Evolutionary conservation across 2,113 vertebrate species (phyloP).

Genomic region (Ochotona princeps): DNA sequence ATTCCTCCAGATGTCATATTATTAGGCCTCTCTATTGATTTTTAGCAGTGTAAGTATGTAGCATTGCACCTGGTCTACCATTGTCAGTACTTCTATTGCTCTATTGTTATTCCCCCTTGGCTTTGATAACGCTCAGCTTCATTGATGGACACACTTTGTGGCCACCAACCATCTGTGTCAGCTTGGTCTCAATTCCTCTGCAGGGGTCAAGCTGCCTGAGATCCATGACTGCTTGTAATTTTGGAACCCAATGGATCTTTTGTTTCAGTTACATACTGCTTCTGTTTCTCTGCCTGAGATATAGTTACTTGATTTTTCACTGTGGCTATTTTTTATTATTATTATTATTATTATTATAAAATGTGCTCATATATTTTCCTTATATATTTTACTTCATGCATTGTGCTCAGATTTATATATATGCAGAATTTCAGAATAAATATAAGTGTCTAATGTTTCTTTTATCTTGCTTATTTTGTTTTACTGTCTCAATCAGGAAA

Average conservation of each 20-base stretch:
- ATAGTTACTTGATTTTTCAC: not conserved
- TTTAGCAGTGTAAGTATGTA: not conserved
- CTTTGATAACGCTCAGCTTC: not conserved
- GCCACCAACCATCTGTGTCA: not conserved
- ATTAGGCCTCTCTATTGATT: not conserved
- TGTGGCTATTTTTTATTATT: too few relatives aligned
- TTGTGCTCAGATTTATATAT: not conserved
- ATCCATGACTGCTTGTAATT: not conserved
- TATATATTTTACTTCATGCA: not conserved
- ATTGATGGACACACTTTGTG: not conserved
- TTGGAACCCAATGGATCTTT: not conserved
- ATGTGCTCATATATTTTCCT: not conserved
- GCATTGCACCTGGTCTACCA: not conserved
- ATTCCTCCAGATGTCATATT: not conserved
- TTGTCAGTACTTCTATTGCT: not conserved
- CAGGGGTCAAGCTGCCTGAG: not conserved
- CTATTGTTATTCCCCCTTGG: not conserved
- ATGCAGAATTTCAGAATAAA: not conserved
- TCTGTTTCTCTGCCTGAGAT: not conserved
- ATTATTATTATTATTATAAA: conserved; percentile 11
- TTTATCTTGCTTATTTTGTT: not conserved
- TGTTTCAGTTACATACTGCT: not conserved
- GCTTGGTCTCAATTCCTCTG: not conserved
- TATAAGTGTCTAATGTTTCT: too few relatives aligned
- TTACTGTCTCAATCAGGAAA: not conserved